Base-by-base conservation (phyloP, 1,140 invertebrate species). In the Aplysia californica region DNA sequence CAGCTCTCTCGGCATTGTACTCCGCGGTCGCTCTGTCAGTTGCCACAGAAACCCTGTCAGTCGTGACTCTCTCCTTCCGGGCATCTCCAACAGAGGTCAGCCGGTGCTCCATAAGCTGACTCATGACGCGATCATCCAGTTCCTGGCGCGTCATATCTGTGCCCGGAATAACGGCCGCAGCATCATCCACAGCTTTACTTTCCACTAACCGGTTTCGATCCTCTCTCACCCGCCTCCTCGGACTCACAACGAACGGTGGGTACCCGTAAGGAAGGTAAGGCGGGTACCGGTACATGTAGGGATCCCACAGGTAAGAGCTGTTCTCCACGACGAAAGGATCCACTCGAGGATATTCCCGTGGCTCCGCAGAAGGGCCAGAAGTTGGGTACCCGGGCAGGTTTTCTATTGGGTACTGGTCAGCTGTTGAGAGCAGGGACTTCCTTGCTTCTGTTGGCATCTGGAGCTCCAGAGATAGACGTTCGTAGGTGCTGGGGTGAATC, bases 401-500 rank as follows among this genome's bases (percentile, higher is more conserved):
- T 35, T 84, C 82, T 39, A 78, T 65, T 4, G 87, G 87, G 64
- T 87, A 87, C 41, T 81, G 66, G n/a, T 83, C 79, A 68, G 79
- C 36, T 33, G 58, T 66, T 26, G 71, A 75, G 41, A 87, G 79
- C 20, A 87, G 59, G 26, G 76, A 75, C 36, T 83, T 73, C 26
- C 86, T 75, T 10, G 84, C 81, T 44, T 83, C 79, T 44, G 69
- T 70, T 23, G 87, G 85, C 82, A 87, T 86, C 31, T 87, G 82
- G 0, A 87, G 70, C 72, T 88, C 86, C 64, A 88, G 74, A 10
- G 81, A 79, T 0, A 86, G 41, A 23, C 81, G 72, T n/a, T 82
- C 76, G 38, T 75, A 75, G 72, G 44, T 86, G 80, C 56, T 86
- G 84, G 79, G 71, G 18, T 85, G 86, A 41, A 86, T 84, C 87